phyloP scores from a whole-genome alignment of 2,888 invertebrate genomes.

The Mantis religiosa region DNA sequence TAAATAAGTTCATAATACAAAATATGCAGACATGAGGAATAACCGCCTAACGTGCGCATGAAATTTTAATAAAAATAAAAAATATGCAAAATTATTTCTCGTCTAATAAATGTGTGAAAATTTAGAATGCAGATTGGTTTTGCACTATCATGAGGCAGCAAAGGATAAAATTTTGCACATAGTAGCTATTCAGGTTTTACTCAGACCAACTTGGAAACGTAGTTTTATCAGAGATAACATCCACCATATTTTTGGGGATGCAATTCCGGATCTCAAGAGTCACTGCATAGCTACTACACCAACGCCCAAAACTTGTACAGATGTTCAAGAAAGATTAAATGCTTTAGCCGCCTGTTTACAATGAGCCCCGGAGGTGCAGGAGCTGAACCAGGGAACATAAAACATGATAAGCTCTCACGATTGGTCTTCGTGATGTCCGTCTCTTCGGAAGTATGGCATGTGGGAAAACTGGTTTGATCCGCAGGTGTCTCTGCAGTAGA shows the following conservation, averaged over 20 bases:
- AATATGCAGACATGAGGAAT: no score
- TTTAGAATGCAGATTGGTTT: no score
- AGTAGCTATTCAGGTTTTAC: no score
- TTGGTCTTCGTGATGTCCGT: neutral
- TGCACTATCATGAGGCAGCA: no score
- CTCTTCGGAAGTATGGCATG: neutral
- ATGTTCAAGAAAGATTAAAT: neutral
- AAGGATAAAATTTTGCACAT: no score
- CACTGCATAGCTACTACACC: neutral
- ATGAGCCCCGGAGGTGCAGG: neutral
- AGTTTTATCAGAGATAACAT: no score
- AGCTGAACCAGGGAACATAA: neutral
- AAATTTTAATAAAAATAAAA: no score
- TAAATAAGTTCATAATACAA: no score
- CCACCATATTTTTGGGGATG: neutral
- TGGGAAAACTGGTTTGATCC: neutral
- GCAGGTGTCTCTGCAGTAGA: neutral
- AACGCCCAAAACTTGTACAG: neutral
- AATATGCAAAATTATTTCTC: no score
- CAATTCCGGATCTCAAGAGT: neutral
- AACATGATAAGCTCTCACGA: neutral
- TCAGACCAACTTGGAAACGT: no score
- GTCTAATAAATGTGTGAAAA: no score
- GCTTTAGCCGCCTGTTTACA: neutral
- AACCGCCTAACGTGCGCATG: no score